phyloP scores from a whole-genome alignment of 2,888 invertebrate species.

The Phalangium opilio region DNA sequence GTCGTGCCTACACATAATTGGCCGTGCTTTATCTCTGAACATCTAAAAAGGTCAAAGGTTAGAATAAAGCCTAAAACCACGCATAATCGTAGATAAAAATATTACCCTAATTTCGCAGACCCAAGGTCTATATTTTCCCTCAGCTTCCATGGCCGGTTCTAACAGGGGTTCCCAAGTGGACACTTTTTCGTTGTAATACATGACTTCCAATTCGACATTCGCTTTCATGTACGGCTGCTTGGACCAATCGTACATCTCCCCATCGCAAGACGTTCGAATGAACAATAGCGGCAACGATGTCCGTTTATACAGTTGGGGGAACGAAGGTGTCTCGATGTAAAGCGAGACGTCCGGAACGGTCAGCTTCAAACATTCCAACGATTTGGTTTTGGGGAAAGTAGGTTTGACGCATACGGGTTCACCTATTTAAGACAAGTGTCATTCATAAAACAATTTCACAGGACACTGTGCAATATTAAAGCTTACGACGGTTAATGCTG shows the following conservation, averaged over 20 bases:
- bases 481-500: too few species aligned
- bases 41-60: too few species aligned
- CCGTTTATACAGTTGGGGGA: too few species aligned
- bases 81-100: too few species aligned
- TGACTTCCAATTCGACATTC: slow-evolving; percentile 37
- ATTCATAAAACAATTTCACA: too few species aligned
- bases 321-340: too few species aligned
- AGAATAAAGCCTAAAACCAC: too few species aligned
- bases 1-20: slow-evolving; percentile 14
- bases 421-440: too few species aligned
- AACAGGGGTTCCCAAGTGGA: slow-evolving; percentile 69
- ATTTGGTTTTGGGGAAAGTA: slow-evolving; percentile 33
- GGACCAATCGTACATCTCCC: slow-evolving; percentile 51
- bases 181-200: slow-evolving; percentile 51
- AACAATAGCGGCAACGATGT: slow-evolving; percentile 37
- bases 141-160: slow-evolving; percentile 52
- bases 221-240: slow-evolving; percentile 38
- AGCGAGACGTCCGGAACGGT: slow-evolving; percentile 32
- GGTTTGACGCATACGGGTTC: slow-evolving; percentile 22
- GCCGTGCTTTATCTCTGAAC: slow-evolving; percentile 17
- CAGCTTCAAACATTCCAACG: slow-evolving; percentile 39
- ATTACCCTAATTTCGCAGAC: slow-evolving; percentile 30
- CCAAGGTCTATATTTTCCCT: slow-evolving; percentile 52
- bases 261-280: slow-evolving; percentile 41
- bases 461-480: too few species aligned